Conservation (phyloP, 2,113 vertebrate genomes). For the Uropsilus gracilis region DNA sequence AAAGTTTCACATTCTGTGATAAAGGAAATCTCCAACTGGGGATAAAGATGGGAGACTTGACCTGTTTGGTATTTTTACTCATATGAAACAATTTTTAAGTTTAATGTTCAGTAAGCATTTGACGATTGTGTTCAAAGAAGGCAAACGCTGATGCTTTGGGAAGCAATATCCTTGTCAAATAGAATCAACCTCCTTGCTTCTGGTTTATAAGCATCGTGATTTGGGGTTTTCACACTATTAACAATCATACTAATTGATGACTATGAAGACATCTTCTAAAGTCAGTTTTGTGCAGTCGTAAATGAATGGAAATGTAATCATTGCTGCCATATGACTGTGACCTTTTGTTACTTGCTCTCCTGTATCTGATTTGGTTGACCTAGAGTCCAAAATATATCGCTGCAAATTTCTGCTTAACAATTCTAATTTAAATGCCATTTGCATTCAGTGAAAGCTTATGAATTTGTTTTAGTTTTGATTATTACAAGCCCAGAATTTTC, state of each 20-base stretch:
- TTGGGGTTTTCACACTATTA: neutral
- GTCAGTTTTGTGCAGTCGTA: neutral
- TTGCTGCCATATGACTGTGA: neutral
- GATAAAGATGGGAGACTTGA: neutral
- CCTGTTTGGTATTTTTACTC: neutral
- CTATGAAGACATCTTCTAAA: neutral
- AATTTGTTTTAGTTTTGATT: neutral
- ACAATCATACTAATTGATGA: neutral
- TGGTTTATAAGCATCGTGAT: neutral
- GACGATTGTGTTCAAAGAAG: neutral
- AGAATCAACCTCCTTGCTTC: neutral
- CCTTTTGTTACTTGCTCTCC: neutral
- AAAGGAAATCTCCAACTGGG: neutral
- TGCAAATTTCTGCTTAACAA: neutral
- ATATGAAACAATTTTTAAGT: neutral
- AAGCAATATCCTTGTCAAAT: neutral
- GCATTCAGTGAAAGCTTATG: neutral
- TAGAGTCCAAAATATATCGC: neutral
- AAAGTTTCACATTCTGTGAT: neutral
- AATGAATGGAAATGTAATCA: neutral
- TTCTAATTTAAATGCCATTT: neutral
- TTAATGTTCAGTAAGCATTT: conserved; percentile 36
- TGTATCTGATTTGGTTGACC: neutral
- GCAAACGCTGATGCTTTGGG: neutral
- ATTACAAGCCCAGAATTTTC: neutral